These are phyloP conservation scores for Trypoxylon attenuatum DNA, from an alignment of 2,888 invertebrate species.

Conservation along the genomic window DNA sequence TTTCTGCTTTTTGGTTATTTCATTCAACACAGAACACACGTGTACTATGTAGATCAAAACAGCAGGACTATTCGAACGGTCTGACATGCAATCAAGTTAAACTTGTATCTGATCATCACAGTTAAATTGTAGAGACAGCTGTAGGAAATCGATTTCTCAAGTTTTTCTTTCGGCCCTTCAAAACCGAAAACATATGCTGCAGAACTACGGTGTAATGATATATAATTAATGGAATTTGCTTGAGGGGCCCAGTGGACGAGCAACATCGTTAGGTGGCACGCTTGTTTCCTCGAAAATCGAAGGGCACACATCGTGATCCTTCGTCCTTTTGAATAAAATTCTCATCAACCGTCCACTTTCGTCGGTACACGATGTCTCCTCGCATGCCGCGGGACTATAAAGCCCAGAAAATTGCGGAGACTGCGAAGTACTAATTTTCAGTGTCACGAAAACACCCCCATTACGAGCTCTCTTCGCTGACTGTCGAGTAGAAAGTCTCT, in stretches of 20 bases:
- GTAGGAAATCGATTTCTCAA: too few relatives aligned
- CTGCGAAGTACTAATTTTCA: constrained; percentile 36
- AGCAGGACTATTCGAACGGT: too few relatives aligned
- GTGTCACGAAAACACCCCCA: constrained; percentile 22
- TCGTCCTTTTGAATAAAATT: constrained; percentile 46
- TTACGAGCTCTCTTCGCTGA: constrained; percentile 24
- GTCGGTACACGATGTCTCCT: constrained; percentile 4
- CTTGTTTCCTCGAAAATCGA: constrained; percentile 51
- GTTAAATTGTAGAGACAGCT: too few relatives aligned
- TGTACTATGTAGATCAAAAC: too few relatives aligned
- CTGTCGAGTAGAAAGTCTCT: too few relatives aligned
- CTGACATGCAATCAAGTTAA: too few relatives aligned
- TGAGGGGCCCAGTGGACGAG: constrained; percentile 2
- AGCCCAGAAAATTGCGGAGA: constrained; percentile 43
- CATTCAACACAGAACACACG: too few relatives aligned
- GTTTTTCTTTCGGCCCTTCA: too few relatives aligned
- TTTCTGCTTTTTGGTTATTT: too few relatives aligned
- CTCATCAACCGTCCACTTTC: constrained; percentile 27
- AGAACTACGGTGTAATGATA: constrained; percentile 60
- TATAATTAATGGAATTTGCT: constrained; percentile 57
- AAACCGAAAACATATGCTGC: constrained; percentile 53
- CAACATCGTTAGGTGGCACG: constrained; percentile 29
- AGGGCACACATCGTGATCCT: constrained; percentile 19
- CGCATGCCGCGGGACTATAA: constrained; percentile 47
- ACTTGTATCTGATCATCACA: too few relatives aligned